These are phyloP conservation scores for Rhinichthys klamathensis DNA, from an alignment of 2,113 vertebrate genomes.

Conservation along the genomic window DNA sequence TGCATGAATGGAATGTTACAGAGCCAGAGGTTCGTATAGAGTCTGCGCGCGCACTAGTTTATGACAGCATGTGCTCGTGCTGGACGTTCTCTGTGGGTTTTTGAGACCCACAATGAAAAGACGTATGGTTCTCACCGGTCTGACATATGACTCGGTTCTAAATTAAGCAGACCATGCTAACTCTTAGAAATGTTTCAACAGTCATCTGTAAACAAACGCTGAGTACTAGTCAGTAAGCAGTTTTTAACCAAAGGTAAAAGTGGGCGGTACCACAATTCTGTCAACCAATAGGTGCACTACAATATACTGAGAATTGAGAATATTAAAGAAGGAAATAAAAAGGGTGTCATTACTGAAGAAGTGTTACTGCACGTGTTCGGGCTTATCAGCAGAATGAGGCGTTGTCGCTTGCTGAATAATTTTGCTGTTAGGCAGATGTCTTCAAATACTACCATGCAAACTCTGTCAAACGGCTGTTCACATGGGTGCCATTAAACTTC, in stretches of 20 bases:
- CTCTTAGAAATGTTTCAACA: background rate
- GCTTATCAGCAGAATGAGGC: conserved; percentile 40
- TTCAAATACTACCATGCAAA: background rate
- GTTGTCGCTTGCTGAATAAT: conserved; percentile 19
- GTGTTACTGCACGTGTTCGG: background rate
- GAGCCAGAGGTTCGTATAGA: background rate
- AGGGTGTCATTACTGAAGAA: background rate
- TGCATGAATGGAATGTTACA: background rate
- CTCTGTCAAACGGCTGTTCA: background rate
- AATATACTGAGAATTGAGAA: too few relatives aligned
- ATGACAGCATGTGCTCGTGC: background rate
- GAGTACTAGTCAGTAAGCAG: background rate
- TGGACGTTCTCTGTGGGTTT: background rate
- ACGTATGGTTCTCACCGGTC: background rate
- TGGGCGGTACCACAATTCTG: background rate
- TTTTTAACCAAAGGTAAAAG: background rate
- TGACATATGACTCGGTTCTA: conserved; percentile 23
- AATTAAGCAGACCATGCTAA: conserved; percentile 16
- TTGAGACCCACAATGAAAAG: background rate
- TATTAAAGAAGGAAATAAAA: too few relatives aligned
- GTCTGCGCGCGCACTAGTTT: background rate
- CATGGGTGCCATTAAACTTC: background rate
- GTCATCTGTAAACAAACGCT: background rate
- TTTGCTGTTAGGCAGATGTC: background rate
- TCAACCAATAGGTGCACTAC: background rate